phyloP scores from a whole-genome alignment of 2,797 vertebrate species.

The Heteromormyrus szaboi region DNA sequence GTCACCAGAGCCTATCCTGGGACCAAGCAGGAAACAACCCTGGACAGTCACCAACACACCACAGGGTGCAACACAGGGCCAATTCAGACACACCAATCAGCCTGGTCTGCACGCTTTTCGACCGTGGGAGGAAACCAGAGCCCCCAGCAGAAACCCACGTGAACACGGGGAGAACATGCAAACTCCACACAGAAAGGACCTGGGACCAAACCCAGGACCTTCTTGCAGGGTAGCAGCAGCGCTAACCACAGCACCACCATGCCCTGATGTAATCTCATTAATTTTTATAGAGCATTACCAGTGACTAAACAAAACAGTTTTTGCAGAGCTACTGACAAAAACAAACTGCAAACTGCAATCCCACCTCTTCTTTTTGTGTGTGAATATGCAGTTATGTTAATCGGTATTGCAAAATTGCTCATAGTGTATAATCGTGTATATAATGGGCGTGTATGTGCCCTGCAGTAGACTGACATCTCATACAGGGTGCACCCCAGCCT shows the following conservation, averaged over 20 bases:
- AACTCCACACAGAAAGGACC: background rate
- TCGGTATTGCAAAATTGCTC: background rate
- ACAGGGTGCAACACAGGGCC: background rate
- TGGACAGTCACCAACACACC: background rate
- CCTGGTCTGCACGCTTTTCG: background rate
- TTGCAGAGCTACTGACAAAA: background rate
- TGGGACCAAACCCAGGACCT: background rate
- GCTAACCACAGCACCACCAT: background rate
- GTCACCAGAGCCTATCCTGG: background rate
- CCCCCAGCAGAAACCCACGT: no score
- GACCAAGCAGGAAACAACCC: background rate
- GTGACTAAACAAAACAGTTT: background rate
- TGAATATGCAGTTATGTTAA: background rate
- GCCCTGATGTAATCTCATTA: background rate
- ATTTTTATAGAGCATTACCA: background rate
- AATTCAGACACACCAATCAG: background rate
- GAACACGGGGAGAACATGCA: no score
- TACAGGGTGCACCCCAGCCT: background rate
- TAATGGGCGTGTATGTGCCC: background rate
- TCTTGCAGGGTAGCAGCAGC: background rate
- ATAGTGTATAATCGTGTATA: background rate
- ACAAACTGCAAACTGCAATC: background rate
- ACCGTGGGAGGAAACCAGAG: background rate
- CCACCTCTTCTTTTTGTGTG: background rate
- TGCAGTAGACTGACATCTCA: background rate